Evolutionary conservation across 2,888 invertebrate genomes (phyloP).

Genomic region (Emmelina monodactyla): DNA sequence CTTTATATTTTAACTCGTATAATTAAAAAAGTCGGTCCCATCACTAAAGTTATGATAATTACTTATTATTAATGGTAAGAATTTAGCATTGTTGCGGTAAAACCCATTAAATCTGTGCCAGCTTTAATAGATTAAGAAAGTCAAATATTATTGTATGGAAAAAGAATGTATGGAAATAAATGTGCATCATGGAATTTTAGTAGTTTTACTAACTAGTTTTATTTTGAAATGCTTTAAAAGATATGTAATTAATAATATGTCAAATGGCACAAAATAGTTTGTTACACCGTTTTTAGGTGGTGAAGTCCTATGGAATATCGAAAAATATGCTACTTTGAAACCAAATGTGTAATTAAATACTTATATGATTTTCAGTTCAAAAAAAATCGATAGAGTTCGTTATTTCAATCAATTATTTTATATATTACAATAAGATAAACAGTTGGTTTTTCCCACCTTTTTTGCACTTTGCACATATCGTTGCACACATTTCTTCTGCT

Average conservation of each 20-base stretch:
- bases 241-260: not conserved
- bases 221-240: constrained; percentile 6
- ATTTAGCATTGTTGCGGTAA: constrained; percentile 34
- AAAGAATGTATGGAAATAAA: constrained; percentile 53
- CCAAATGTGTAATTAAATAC: too few relatives aligned
- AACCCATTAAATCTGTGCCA: constrained; percentile 53
- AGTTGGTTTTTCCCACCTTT: too few relatives aligned
- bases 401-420: too few relatives aligned
- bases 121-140: constrained; percentile 61
- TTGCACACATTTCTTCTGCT: too few relatives aligned
- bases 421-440: too few relatives aligned
- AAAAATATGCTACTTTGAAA: too few relatives aligned
- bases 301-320: too few relatives aligned
- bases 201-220: constrained; percentile 3
- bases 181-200: constrained; percentile 42
- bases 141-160: constrained; percentile 35
- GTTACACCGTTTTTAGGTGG: too few relatives aligned
- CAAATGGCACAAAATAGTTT: too few relatives aligned
- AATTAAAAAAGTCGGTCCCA: not conserved
- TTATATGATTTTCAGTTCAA: too few relatives aligned
- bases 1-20: not conserved
- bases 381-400: too few relatives aligned
- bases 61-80: constrained; percentile 10
- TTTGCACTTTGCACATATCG: too few relatives aligned
- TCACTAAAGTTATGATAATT: constrained; percentile 2